phyloP scores from a whole-genome alignment of 92 coral and sea anemone genomes.

The Chrysogorgia sp. region DNA sequence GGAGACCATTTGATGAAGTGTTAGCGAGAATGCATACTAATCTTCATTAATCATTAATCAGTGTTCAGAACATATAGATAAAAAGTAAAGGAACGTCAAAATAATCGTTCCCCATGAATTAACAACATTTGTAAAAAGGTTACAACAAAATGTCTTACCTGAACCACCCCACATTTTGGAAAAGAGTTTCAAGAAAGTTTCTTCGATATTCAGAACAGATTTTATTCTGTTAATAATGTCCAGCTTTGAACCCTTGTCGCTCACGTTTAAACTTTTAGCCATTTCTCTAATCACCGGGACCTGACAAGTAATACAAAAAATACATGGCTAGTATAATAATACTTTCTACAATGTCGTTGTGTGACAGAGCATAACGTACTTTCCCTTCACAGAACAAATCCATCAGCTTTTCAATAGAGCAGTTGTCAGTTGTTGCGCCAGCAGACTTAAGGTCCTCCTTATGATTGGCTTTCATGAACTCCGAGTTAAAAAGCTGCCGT shows the following conservation, averaged over 20 bases:
- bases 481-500: slow-evolving; percentile 23
- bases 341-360: too few species aligned
- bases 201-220: background rate
- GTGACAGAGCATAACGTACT: too few species aligned
- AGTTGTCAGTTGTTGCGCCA: slow-evolving; percentile 10
- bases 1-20: too few species aligned
- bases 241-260: slow-evolving; percentile 14
- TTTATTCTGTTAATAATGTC: slow-evolving; percentile 14
- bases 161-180: slow-evolving; percentile 24
- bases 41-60: too few species aligned
- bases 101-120: too few species aligned
- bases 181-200: slow-evolving; percentile 9
- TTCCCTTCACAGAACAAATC: slow-evolving; percentile 41
- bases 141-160: too few species aligned
- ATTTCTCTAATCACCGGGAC: slow-evolving; percentile 12
- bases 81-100: too few species aligned
- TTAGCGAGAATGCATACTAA: too few species aligned
- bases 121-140: too few species aligned
- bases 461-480: slow-evolving; percentile 23
- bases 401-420: slow-evolving; percentile 25
- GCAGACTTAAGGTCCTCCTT: slow-evolving; percentile 13
- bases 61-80: too few species aligned
- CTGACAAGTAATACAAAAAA: too few species aligned
- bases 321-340: too few species aligned
- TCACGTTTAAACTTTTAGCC: slow-evolving; percentile 10